Evolutionary conservation across 2,113 vertebrate genomes (phyloP), one percentile per base, ranked within the genome.

Genomic region (Aspiorhynchus laticeps): DNA sequence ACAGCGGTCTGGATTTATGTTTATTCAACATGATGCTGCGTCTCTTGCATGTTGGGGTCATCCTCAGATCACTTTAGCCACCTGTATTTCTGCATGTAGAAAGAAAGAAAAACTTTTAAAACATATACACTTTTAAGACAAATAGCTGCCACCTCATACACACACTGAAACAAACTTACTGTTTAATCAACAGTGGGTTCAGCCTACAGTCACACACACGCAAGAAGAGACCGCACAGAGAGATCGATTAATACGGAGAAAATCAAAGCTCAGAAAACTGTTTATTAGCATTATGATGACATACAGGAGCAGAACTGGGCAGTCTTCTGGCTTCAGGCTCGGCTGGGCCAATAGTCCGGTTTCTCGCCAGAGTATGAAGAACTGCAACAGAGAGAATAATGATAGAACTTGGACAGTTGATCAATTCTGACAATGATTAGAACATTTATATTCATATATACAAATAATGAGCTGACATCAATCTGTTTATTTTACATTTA

Each of bases 361-460:
- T 91, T 85, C 88, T 90, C 53, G 85, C 88, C 77, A 93, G 82
- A 71, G 88, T 91, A 15, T 93, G 91, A 78, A 93, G 90, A 51
- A 92, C 93, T 93, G 87, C 24, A 79, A 67, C 2, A 81, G 3
- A 87, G 19, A 71, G n/a, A 77, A 56, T 73, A 28, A 38, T 80
- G 41, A 61, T 14, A 53, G 24, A 71, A 87, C 43, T 41, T 38
- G 69, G 74, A 67, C 21, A 24, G 1, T 36, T 59, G n/a, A 21
- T 19, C 11, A 82, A 14, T 82, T n/a, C 17, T n/a, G 31, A 61
- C 5, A 21, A 56, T 21, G 5, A 15, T n/a, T 33, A 7, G 26
- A 14, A 31, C 46, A 73, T 73, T 73, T 73, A 73, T 8, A 38
- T 10, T 38, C 33, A 71, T 71, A 19, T 36, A 21, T 9, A 33